Conservation (phyloP, 2,113 vertebrate species). For the Vireo altiloquus region DNA sequence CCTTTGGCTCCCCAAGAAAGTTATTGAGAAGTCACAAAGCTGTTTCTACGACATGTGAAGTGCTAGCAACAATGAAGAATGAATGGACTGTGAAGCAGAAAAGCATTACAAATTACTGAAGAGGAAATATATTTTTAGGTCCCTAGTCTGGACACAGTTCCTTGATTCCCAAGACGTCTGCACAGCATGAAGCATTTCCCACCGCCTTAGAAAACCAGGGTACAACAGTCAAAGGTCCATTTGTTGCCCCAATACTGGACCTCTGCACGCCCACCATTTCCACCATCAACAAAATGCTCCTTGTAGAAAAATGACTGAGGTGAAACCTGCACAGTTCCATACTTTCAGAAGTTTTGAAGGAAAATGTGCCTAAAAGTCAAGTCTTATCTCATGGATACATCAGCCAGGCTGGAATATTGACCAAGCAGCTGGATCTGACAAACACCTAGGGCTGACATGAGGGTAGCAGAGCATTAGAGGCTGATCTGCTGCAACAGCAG, state of each 20-base stretch:
- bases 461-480: neutral
- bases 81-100: neutral
- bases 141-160: neutral
- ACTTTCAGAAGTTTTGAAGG: neutral
- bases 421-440: neutral
- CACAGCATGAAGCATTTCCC: fast-evolving
- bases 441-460: neutral
- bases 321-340: neutral
- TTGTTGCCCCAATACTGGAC: neutral
- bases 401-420: neutral
- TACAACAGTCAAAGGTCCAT: neutral
- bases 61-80: neutral
- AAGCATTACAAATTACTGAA: neutral
- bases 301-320: neutral
- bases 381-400: neutral
- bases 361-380: neutral
- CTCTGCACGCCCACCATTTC: neutral
- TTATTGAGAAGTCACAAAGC: neutral
- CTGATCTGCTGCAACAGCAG: neutral
- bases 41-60: neutral
- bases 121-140: neutral
- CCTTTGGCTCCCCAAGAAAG: neutral
- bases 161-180: neutral
- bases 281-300: neutral
- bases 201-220: neutral